phyloP scores from a whole-genome alignment of 2,888 invertebrate genomes.

The Aromia moschata region DNA sequence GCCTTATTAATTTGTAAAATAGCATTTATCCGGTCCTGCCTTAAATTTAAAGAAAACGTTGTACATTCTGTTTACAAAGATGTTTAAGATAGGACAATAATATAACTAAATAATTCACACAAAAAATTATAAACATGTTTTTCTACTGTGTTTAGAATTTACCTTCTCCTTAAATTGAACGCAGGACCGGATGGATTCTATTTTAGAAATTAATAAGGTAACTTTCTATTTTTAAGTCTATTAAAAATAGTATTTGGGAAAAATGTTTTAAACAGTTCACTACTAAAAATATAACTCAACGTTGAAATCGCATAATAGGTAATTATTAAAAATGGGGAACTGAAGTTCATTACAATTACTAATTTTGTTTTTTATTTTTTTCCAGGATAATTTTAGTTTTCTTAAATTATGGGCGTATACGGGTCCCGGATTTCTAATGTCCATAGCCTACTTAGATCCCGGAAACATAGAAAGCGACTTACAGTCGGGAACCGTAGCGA shows the following conservation, averaged over 20 bases:
- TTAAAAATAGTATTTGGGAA: too few relatives aligned
- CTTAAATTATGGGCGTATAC: constrained; percentile 91
- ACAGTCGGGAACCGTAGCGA: constrained; percentile 81
- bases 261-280: too few relatives aligned
- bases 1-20: too few relatives aligned
- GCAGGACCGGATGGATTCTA: neutral
- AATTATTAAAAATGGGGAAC: neutral
- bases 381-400: constrained; percentile 77
- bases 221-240: too few relatives aligned
- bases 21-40: too few relatives aligned
- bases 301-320: too few relatives aligned
- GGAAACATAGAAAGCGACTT: constrained; percentile 93
- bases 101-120: neutral
- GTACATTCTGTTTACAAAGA: too few relatives aligned
- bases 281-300: too few relatives aligned
- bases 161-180: neutral
- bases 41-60: too few relatives aligned
- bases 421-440: constrained; percentile 92
- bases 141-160: too few relatives aligned
- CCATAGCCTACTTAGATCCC: constrained; percentile 90
- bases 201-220: too few relatives aligned
- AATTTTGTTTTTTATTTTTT: constrained; percentile 41
- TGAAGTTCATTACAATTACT: neutral
- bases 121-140: neutral
- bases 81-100: neutral